Conservation (phyloP, 1,140 invertebrate genomes). For the Drosophila mauritiana region DNA sequence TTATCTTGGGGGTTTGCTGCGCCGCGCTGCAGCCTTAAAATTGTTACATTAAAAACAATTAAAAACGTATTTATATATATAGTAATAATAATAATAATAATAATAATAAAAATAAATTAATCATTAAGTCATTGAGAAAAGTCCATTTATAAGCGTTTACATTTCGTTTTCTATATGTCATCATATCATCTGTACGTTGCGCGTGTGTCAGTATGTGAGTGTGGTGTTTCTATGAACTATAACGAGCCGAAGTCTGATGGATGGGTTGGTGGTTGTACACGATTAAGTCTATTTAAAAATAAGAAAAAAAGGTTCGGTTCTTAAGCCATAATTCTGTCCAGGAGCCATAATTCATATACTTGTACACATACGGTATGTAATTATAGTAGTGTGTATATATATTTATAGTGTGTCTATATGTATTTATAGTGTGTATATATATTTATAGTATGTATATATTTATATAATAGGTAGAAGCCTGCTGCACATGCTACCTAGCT, state of each 20-base stretch:
- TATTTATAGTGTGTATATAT: slow-evolving; percentile 30
- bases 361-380: slow-evolving; percentile 19
- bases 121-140: slow-evolving; percentile 70
- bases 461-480: slow-evolving; percentile 11
- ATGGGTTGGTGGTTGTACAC: slow-evolving; percentile 1
- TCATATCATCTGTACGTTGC: slow-evolving; percentile 18
- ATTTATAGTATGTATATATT: slow-evolving; percentile 10
- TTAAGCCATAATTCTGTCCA: neutral
- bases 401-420: slow-evolving; percentile 10
- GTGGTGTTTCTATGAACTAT: slow-evolving; percentile 11
- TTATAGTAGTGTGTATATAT: slow-evolving; percentile 37
- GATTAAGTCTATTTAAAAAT: slow-evolving; percentile 16
- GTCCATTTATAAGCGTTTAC: slow-evolving; percentile 77
- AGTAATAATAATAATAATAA: slow-evolving; percentile 9
- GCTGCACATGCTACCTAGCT: neutral
- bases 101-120: slow-evolving; percentile 46
- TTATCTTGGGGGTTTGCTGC: slow-evolving; percentile 46
- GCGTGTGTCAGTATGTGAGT: slow-evolving; percentile 7
- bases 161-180: slow-evolving; percentile 68
- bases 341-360: slow-evolving; percentile 10
- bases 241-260: slow-evolving; percentile 19
- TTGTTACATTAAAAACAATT: slow-evolving; percentile 30
- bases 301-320: slow-evolving; percentile 12
- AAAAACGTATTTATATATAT: slow-evolving; percentile 38
- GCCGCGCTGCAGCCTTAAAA: slow-evolving; percentile 53